phyloP scores from a whole-genome alignment of 1,140 invertebrate genomes.

The Camponotus floridanus region DNA sequence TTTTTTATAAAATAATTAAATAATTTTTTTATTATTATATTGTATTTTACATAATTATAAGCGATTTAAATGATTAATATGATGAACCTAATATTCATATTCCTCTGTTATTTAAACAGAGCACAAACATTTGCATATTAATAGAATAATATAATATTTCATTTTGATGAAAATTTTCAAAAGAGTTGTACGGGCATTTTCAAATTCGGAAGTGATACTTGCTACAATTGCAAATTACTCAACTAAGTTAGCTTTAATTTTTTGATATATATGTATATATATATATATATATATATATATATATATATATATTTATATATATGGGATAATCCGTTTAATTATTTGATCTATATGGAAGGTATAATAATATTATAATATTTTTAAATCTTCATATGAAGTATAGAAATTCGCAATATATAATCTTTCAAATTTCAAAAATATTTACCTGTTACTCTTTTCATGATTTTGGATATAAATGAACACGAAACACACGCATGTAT shows the following conservation, averaged over 20 bases:
- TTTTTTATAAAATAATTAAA: not conserved
- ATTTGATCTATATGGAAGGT: not conserved
- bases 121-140: not conserved
- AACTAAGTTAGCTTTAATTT: constrained; percentile 37
- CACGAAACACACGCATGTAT: no score
- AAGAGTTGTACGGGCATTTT: constrained; percentile 8
- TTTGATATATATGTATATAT: no score
- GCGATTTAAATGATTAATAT: not conserved
- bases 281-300: no score
- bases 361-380: not conserved
- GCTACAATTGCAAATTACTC: not conserved
- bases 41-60: not conserved
- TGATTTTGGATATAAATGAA: not conserved
- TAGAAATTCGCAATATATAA: not conserved
- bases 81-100: not conserved
- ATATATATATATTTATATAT: no score
- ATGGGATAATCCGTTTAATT: constrained; percentile 31
- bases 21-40: not conserved
- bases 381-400: not conserved
- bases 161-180: constrained; percentile 15
- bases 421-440: not conserved
- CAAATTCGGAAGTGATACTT: constrained; percentile 21
- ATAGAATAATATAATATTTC: constrained; percentile 14
- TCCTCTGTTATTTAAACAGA: not conserved
- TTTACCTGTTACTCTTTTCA: not conserved